Percentiles rank a stretch among this genome's conserved stretches.
These are phyloP conservation scores for Prionailurus bengalensis DNA, from an alignment of 2,113 vertebrate genomes.

Conservation along the genomic window DNA sequence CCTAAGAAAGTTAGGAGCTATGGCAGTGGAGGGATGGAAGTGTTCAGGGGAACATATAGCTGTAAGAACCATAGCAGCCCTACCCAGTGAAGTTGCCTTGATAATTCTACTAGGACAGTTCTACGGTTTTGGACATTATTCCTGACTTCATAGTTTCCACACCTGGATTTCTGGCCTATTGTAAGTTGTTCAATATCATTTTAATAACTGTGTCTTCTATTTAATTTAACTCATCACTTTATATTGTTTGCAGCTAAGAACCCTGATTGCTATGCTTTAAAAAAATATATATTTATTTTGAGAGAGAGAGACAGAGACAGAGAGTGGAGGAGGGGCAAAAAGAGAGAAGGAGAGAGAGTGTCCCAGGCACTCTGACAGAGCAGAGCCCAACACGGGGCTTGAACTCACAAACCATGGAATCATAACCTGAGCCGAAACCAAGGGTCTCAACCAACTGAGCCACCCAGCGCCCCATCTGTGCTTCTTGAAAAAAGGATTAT, in stretches of 20 bases:
- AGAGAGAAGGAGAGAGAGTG: too few relatives aligned
- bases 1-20: background rate
- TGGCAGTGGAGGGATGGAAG: background rate
- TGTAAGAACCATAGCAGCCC: too few relatives aligned
- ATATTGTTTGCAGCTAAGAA: background rate
- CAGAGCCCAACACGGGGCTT: too few relatives aligned
- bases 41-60: background rate
- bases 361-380: too few relatives aligned
- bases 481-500: background rate
- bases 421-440: too few relatives aligned
- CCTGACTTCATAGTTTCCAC: background rate
- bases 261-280: background rate
- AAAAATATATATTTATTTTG: too few relatives aligned
- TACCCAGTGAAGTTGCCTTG: accelerated
- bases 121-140: background rate
- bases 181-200: background rate
- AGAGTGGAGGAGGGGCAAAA: too few relatives aligned
- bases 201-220: background rate
- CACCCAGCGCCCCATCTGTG: too few relatives aligned
- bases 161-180: background rate
- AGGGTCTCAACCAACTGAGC: too few relatives aligned
- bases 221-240: background rate
- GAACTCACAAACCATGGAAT: too few relatives aligned
- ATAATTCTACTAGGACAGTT: background rate
- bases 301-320: too few relatives aligned